A percentile compares a stretch with the other conserved stretches of the same genome.
Evolutionary conservation across 2,797 vertebrate genomes (phyloP).

Genomic region (Sphaeramia orbicularis): DNA sequence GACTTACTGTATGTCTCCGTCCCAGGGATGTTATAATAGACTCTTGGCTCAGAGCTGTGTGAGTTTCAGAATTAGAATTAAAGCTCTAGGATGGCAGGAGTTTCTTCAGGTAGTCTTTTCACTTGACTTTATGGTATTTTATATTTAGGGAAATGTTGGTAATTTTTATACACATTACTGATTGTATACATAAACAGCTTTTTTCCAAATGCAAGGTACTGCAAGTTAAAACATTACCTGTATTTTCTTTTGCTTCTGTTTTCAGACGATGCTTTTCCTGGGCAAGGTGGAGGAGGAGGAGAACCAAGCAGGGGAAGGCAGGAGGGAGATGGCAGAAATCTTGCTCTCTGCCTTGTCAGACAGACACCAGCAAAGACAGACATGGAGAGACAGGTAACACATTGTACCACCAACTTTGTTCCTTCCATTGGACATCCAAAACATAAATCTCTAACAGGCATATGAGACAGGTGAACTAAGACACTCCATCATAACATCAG

Average conservation of each 20-base stretch:
- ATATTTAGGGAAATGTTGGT: slow-evolving; percentile 22
- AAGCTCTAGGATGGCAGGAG: slow-evolving; percentile 44
- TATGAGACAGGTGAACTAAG: slow-evolving; percentile 25
- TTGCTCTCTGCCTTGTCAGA: slow-evolving; percentile 87
- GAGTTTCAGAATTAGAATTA: slow-evolving; percentile 59
- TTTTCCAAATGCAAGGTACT: background rate
- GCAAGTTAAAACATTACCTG: background rate
- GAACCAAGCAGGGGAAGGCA: slow-evolving; percentile 82
- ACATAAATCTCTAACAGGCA: slow-evolving; percentile 31
- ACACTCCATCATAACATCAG: background rate
- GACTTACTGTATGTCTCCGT: slow-evolving; percentile 79
- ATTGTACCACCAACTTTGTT: slow-evolving; percentile 27
- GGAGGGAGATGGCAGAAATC: slow-evolving; percentile 86
- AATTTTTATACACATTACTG: background rate
- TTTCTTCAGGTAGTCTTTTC: slow-evolving; percentile 48
- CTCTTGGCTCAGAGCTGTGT: slow-evolving; percentile 62
- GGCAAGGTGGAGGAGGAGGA: slow-evolving; percentile 88
- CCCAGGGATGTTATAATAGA: slow-evolving; percentile 75
- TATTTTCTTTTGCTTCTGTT: slow-evolving; percentile 48
- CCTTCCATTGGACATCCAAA: slow-evolving; percentile 9
- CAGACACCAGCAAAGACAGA: slow-evolving; percentile 91
- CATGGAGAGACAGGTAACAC: slow-evolving; percentile 93
- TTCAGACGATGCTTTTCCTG: slow-evolving; percentile 93
- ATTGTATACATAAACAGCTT: background rate
- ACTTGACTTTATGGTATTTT: slow-evolving; percentile 26